Percentiles rank a stretch among this genome's conserved stretches.
phyloP scores from a whole-genome alignment of 2,888 invertebrate species.

The Syritta pipiens region DNA sequence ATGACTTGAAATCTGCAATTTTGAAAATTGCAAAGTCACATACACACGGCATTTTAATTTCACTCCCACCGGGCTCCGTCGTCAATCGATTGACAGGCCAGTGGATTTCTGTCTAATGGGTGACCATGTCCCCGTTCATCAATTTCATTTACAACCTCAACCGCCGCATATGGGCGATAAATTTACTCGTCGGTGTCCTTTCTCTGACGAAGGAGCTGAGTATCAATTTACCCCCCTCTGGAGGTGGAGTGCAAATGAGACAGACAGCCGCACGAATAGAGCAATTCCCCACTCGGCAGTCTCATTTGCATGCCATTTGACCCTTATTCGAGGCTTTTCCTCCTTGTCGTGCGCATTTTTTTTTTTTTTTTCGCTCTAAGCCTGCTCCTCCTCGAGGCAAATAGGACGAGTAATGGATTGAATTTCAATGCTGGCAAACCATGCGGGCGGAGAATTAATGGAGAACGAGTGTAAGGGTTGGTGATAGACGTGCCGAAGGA shows the following conservation, averaged over 20 bases:
- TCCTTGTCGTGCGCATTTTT: not conserved
- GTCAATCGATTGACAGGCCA: slow-evolving; percentile 40
- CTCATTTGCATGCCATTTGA: slow-evolving; percentile 68
- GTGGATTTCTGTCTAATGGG: slow-evolving; percentile 26
- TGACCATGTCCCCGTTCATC: slow-evolving; percentile 34
- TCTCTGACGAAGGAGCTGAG: slow-evolving; percentile 35
- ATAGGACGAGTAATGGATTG: slow-evolving; percentile 57
- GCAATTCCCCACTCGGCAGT: slow-evolving; percentile 38
- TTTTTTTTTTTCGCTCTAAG: not conserved
- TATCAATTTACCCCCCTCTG: slow-evolving; percentile 46
- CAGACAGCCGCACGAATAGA: slow-evolving; percentile 38
- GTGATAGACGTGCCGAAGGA: slow-evolving; percentile 48
- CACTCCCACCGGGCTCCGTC: not conserved
- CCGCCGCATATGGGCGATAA: slow-evolving; percentile 43
- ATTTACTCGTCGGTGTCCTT: slow-evolving; percentile 25
- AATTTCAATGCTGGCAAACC: slow-evolving; percentile 59
- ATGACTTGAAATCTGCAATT: slow-evolving; percentile 53
- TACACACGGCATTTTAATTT: slow-evolving; percentile 18
- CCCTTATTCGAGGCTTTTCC: slow-evolving; percentile 54
- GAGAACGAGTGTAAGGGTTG: slow-evolving; percentile 29
- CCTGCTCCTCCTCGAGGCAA: not conserved
- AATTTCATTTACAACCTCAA: slow-evolving; percentile 45
- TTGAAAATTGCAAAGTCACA: slow-evolving; percentile 29
- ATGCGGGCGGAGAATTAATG: slow-evolving; percentile 38
- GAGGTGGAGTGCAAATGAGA: slow-evolving; percentile 34